A percentile compares a stretch with the other conserved stretches of the same genome.
Evolutionary conservation across 2,113 vertebrate genomes (phyloP).

Genomic region (Rhagologus leucostigma): DNA sequence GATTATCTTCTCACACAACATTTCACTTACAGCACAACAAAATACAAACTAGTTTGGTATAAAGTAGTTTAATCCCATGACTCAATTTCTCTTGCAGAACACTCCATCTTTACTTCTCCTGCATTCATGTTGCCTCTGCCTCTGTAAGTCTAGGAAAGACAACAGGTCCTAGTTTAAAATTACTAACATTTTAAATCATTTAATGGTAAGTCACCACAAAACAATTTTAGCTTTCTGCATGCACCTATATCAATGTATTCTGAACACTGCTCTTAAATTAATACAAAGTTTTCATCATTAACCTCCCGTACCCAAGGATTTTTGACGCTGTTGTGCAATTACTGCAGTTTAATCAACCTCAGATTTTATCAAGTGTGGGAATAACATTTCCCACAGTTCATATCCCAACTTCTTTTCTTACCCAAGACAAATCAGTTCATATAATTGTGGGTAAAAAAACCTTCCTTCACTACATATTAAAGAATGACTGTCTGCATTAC

Average conservation of each 20-base stretch:
- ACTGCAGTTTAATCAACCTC: not conserved
- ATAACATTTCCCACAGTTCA: not conserved
- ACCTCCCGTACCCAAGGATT: not conserved
- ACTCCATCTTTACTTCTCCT: constrained; percentile 1
- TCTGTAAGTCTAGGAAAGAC: constrained; percentile 50
- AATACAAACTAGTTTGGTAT: not conserved
- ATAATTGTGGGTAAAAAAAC: not conserved
- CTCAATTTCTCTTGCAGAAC: constrained; percentile 31
- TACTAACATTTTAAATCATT: not conserved
- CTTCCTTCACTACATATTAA: not conserved
- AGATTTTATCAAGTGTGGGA: not conserved
- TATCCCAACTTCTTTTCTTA: not conserved
- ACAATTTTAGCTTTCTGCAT: not conserved
- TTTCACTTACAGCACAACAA: not conserved
- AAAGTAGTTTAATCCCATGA: constrained; percentile 67
- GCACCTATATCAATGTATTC: not conserved
- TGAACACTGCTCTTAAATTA: not conserved
- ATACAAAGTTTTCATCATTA: not conserved
- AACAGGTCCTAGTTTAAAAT: not conserved
- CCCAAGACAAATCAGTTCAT: not conserved
- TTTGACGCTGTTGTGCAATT: not conserved
- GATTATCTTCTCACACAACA: not conserved
- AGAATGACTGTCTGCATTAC: not conserved
- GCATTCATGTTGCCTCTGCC: constrained; percentile 1
- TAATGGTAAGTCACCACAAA: not conserved